Evolutionary conservation across 2,888 invertebrate genomes (phyloP).

Genomic region (Morinoia aosen): DNA sequence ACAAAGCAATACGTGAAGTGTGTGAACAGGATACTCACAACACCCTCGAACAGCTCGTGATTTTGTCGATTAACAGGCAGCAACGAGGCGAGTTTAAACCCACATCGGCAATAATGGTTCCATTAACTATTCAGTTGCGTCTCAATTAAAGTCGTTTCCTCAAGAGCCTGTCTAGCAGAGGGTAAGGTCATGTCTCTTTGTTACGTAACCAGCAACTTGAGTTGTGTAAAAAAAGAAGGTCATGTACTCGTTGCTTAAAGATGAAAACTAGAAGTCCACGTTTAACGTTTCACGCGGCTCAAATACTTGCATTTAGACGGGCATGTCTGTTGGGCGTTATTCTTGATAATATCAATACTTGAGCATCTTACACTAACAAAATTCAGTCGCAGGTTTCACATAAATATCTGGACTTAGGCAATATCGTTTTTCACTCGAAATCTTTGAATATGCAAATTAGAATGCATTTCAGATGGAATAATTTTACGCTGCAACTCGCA

Average conservation of each 20-base stretch:
- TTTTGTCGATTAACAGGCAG: background rate
- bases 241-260: background rate
- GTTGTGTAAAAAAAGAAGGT: background rate
- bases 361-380: background rate
- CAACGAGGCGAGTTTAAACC: background rate
- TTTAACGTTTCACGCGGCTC: background rate
- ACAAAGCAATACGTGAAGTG: background rate
- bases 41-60: background rate
- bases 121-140: background rate
- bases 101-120: background rate
- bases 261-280: background rate
- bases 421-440: too few relatives aligned
- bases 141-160: background rate
- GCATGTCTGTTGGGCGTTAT: background rate
- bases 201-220: background rate
- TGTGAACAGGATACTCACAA: background rate
- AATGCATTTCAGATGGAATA: too few relatives aligned
- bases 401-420: too few relatives aligned
- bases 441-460: too few relatives aligned
- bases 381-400: background rate
- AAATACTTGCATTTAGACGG: background rate
- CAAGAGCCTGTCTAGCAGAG: background rate
- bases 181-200: background rate
- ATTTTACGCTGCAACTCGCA: too few relatives aligned
- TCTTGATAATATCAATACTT: background rate